Evolutionary conservation across 2,797 vertebrate species (phyloP), one percentile per base, ranked within the genome.

Genomic region (Pseudomugil tenellus): DNA sequence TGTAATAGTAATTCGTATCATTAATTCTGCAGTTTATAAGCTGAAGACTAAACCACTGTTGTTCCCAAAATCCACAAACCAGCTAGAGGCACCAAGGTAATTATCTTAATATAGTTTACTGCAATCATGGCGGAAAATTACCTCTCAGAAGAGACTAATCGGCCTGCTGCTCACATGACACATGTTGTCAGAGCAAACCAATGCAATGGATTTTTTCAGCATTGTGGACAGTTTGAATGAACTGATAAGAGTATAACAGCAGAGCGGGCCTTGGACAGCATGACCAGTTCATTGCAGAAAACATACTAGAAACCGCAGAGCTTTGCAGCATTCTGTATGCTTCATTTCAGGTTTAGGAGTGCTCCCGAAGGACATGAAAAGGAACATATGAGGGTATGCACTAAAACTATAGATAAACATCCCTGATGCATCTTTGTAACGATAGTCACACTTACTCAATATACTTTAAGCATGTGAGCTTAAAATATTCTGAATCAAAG

Each of bases 101-200:
- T 89, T 84, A 80, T 86, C 79, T 72, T 71, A 83, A 81, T 76
- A 60, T 61, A 60, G 69, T 79, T 85, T 82, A 74, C 70, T 70
- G 78, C 74, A 68, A 78, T 74, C 75, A 64, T 63, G 59, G 80
- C 66, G 86, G 76, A 81, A 81, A 84, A 84, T 79, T 61, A 74
- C 63, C 67, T 35, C 54, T 76, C 59, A 73, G 65, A 80, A 79
- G 73, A 57, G 71, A 76, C 81, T 87, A 81, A 89, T 84, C 84
- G 48, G 52, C 74, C 63, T 35, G 7, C 80, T 56, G 65, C 77
- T 70, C 79, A 74, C 79, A 61, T 59, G 46, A 63, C 5, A 58
- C 66, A 59, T 46, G 39, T 51, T 58, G 69, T 80, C 75, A 79
- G 67, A 76, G 79, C 6, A 59, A 32, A 53, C 31, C 2, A 39